phyloP scores from a whole-genome alignment of 2,113 vertebrate genomes.

The Cynopterus brachyotis region DNA sequence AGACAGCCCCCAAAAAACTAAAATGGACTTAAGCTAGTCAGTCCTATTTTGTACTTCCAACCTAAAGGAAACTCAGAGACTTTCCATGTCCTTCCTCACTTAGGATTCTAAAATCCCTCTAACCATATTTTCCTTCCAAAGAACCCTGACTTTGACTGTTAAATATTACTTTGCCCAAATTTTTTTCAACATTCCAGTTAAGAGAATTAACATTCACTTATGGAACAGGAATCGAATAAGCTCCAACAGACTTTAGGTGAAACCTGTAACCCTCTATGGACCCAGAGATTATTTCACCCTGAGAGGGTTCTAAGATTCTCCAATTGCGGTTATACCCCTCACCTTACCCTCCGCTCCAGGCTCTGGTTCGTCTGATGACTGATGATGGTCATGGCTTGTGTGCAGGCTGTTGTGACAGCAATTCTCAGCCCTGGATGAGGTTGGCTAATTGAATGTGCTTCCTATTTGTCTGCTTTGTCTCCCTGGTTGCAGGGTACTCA shows the following conservation, averaged over 20 bases:
- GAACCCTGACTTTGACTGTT: background rate
- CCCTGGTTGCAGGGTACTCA: background rate
- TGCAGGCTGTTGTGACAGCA: background rate
- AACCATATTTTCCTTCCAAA: background rate
- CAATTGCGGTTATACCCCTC: background rate
- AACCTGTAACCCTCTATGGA: background rate
- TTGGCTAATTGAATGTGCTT: background rate
- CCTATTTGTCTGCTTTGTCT: too few relatives aligned
- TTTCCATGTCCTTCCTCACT: background rate
- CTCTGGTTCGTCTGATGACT: background rate
- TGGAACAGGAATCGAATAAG: background rate
- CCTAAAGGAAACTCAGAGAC: background rate
- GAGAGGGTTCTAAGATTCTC: background rate
- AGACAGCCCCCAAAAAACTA: background rate
- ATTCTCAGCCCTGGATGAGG: background rate
- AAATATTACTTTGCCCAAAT: background rate
- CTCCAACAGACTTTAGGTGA: background rate
- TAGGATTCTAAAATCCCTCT: background rate
- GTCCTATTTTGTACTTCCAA: background rate
- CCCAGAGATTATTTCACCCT: background rate
- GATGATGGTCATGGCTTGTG: background rate
- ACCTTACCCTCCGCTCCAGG: background rate
- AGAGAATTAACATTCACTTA: background rate
- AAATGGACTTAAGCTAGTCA: background rate
- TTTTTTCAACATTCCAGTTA: background rate